Conservation (phyloP, 2,113 vertebrate species). For the Catagonus wagneri region DNA sequence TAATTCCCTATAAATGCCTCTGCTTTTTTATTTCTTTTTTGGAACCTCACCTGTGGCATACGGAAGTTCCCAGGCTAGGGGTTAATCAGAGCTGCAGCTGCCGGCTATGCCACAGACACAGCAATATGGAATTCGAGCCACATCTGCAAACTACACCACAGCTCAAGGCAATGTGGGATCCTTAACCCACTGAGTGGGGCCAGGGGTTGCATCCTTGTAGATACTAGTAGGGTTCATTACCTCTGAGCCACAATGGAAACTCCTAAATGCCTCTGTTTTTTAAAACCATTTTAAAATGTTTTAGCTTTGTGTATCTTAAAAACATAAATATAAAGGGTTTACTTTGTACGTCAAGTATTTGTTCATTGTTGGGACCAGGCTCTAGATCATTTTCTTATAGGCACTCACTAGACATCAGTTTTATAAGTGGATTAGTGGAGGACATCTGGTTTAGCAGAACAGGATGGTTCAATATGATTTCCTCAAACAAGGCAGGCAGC, state of each 20-base stretch:
- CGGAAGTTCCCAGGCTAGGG: too few species aligned
- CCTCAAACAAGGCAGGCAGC: slow-evolving; percentile 72
- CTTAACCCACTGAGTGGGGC: too few species aligned
- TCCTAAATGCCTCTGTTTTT: neutral
- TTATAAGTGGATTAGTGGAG: slow-evolving; percentile 76
- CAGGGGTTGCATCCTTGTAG: too few species aligned
- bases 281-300: slow-evolving; percentile 56
- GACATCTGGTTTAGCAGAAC: slow-evolving; percentile 74
- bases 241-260: too few species aligned
- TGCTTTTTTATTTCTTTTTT: neutral
- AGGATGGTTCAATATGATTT: slow-evolving; percentile 66
- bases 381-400: slow-evolving; percentile 80
- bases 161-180: too few species aligned
- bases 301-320: slow-evolving; percentile 72
- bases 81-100: too few species aligned
- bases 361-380: slow-evolving; percentile 46
- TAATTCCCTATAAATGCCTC: neutral
- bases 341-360: slow-evolving; percentile 28
- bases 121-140: too few species aligned
- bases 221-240: too few species aligned
- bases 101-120: too few species aligned
- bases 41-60: too few species aligned
- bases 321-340: neutral
- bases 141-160: too few species aligned
- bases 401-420: slow-evolving; percentile 70